phyloP scores from a whole-genome alignment of 2,888 invertebrate species.

The Galeruca laticollis region DNA sequence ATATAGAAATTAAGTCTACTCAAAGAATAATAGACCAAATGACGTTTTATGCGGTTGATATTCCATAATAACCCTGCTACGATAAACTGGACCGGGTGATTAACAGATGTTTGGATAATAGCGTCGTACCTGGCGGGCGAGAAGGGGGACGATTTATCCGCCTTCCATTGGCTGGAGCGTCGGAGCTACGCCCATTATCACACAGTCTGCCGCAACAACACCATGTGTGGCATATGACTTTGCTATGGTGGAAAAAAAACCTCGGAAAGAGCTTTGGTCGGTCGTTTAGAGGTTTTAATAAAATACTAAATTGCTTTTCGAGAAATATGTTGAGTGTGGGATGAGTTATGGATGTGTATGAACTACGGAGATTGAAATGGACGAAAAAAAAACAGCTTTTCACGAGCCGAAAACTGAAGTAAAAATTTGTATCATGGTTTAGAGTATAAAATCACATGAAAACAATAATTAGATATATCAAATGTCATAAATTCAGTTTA shows the following conservation, averaged over 20 bases:
- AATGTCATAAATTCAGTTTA: too few species aligned
- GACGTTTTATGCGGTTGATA: conserved; percentile 25
- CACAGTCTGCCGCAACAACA: conserved; percentile 47
- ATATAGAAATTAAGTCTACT: not conserved
- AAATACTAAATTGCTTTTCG: conserved; percentile 50
- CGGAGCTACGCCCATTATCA: conserved; percentile 45
- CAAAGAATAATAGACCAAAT: conserved; percentile 21
- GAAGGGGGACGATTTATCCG: conserved; percentile 39
- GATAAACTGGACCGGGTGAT: conserved; percentile 60
- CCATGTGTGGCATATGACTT: conserved; percentile 62
- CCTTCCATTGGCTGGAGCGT: conserved; percentile 49
- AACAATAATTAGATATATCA: too few species aligned
- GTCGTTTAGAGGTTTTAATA: conserved; percentile 47
- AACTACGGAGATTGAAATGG: not conserved
- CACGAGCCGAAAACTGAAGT: not conserved
- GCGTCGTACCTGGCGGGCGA: conserved; percentile 48
- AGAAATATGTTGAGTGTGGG: conserved; percentile 45
- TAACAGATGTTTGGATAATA: conserved; percentile 63
- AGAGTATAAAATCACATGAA: too few species aligned
- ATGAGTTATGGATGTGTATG: conserved; percentile 1
- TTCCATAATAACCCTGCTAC: conserved; percentile 57
- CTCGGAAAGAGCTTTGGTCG: conserved; percentile 43
- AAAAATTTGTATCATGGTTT: not conserved
- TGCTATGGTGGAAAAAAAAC: conserved; percentile 50
- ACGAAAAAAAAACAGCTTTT: not conserved